phyloP scores from a whole-genome alignment of 2,113 vertebrate species.

The Halcyon senegalensis region DNA sequence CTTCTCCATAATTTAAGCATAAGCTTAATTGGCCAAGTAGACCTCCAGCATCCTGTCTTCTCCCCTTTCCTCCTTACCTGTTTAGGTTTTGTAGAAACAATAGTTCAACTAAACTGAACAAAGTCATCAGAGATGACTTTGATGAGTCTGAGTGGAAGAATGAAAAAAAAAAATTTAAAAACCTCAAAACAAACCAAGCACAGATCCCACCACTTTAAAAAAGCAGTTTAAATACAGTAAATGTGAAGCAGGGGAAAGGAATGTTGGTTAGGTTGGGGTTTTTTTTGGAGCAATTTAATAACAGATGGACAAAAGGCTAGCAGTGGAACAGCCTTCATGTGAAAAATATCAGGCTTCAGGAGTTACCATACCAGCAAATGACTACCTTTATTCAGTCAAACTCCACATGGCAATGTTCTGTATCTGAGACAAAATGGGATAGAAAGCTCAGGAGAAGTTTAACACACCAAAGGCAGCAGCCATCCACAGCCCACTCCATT shows the following conservation, averaged over 20 bases:
- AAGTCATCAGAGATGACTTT: background rate
- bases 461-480: background rate
- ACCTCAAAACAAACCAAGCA: background rate
- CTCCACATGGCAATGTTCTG: background rate
- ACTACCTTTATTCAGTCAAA: background rate
- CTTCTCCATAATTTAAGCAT: background rate
- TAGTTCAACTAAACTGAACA: background rate
- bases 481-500: background rate
- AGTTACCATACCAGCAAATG: background rate
- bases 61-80: background rate
- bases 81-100: background rate
- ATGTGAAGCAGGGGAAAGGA: background rate
- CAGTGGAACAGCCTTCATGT: background rate
- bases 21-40: background rate
- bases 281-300: background rate
- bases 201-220: background rate
- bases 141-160: background rate
- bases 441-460: background rate
- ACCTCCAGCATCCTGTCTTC: background rate
- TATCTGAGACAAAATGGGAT: background rate
- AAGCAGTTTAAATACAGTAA: background rate
- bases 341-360: background rate
- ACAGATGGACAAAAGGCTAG: background rate
- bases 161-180: background rate
- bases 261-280: fast-evolving